Evolutionary conservation across 2,113 vertebrate species (phyloP).

Genomic region (Puntigrus tetrazona): DNA sequence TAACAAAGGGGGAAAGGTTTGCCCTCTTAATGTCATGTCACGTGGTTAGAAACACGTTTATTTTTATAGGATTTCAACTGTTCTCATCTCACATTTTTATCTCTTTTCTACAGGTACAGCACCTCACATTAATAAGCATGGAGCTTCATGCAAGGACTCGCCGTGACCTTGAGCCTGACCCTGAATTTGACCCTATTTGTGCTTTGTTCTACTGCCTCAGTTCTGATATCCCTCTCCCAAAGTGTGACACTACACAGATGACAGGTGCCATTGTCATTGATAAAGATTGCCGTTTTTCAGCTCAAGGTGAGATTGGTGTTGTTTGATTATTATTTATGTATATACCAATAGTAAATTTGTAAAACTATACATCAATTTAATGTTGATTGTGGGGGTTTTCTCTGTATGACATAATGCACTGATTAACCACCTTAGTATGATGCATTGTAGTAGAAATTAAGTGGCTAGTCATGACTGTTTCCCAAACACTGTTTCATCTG

Average conservation of each 20-base stretch:
- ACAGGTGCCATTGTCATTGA: conserved; percentile 89
- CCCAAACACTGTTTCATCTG: too few relatives aligned
- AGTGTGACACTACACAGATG: conserved; percentile 77
- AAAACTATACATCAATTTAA: not conserved
- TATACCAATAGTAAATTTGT: not conserved
- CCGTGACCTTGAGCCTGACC: conserved; percentile 92
- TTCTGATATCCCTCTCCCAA: conserved; percentile 81
- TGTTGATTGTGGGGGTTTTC: not conserved
- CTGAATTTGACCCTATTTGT: conserved; percentile 98
- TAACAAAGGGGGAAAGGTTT: not conserved
- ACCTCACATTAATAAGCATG: conserved; percentile 92
- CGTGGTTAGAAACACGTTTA: not conserved
- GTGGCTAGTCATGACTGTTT: too few relatives aligned
- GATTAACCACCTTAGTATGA: not conserved
- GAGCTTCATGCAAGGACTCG: conserved; percentile 94
- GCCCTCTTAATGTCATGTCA: not conserved
- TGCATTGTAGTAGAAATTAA: too few relatives aligned
- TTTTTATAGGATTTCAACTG: not conserved
- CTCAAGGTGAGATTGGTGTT: conserved; percentile 72
- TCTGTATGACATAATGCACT: too few relatives aligned
- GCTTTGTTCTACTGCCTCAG: conserved; percentile 97
- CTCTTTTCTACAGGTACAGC: conserved; percentile 80
- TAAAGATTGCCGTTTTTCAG: conserved; percentile 72
- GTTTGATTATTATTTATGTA: not conserved
- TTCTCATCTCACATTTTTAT: not conserved